Evolutionary conservation across 2,113 vertebrate species (phyloP).

Genomic region (Mesembrinibis cayennensis): DNA sequence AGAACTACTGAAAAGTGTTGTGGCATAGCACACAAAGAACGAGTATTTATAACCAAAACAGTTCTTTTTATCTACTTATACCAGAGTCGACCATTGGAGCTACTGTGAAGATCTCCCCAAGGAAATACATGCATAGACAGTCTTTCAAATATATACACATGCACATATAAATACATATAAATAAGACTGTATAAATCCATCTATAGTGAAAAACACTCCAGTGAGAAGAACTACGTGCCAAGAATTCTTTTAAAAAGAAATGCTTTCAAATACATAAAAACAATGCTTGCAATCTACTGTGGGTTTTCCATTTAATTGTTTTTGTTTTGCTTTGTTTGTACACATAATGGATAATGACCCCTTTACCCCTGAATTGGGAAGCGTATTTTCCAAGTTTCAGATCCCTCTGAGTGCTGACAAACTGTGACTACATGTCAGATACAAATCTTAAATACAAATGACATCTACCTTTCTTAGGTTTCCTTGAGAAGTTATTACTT

Average conservation of each 20-base stretch:
- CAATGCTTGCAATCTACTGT: neutral
- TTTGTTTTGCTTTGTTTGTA: neutral
- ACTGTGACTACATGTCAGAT: neutral
- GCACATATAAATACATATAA: neutral
- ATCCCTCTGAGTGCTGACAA: neutral
- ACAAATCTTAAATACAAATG: conserved; percentile 42
- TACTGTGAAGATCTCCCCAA: conserved; percentile 30
- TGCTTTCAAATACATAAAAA: conserved; percentile 1
- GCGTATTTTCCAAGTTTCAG: conserved; percentile 9
- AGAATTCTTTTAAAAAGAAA: neutral
- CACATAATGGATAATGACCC: neutral
- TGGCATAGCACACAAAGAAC: conserved; percentile 42
- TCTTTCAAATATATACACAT: neutral
- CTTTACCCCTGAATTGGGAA: neutral
- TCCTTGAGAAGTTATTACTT: conserved; percentile 3
- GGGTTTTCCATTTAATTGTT: neutral
- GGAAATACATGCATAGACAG: conserved; percentile 11
- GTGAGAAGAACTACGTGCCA: neutral
- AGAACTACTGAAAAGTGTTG: conserved; percentile 48
- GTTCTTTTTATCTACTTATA: conserved; percentile 59
- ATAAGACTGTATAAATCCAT: neutral
- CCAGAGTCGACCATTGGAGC: neutral
- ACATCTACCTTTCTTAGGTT: neutral
- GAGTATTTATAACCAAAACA: conserved; percentile 54
- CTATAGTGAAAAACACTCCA: neutral